Evolutionary conservation across 2,888 invertebrate genomes (phyloP), one percentile per base, ranked within the genome.

Genomic region (Siphlonurus alternatus): DNA sequence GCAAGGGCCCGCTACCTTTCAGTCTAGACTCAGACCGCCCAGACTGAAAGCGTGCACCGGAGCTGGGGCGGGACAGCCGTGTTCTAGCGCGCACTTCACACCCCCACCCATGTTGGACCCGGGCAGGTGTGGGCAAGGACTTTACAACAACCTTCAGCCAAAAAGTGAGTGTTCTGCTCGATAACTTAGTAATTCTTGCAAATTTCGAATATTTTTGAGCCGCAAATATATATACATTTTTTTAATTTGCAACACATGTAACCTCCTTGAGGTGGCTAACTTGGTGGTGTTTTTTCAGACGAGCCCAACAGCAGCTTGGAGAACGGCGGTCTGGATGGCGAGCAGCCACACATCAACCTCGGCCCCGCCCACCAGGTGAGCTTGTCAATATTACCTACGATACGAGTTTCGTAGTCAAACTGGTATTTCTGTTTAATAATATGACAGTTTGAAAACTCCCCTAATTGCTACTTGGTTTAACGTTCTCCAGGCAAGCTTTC

Each of bases 91-190:
- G 15, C 82, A 83, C 66, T 98, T 90, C 76, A 97, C 96, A 0
- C 96, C 98, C 18, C 89, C 93, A 25, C 98, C 98, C 0, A 90
- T 98, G 72, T 78, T 98, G 64, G 92, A 93, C 73, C 98, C 98
- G 0, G 88, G 92, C 66, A 82, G 98, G 67, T 85, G 86, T 68
- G 94, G 94, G 1, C 82, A 89, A 0, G 97, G 97, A 0, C 79
- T 97, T 2, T 93, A 87, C 72, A n/a, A 56, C 56, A 56, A 56
- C 56, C n/a, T 56, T 38, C 38, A 38, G 38, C 38, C 15, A 7
- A 56, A 56, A n/a, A 56, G 56, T 56, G n/a, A 56, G 56, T 56
- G 10, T 51, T n/a, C n/a, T n/a, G n/a, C n/a, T n/a, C n/a, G n/a
- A n/a, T n/a, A n/a, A n/a, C n/a, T n/a, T n/a, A n/a, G n/a, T n/a